These are phyloP conservation scores for Schizopygopsis pylzovi DNA, from an alignment of 2,797 vertebrate genomes.

Conservation along the genomic window DNA sequence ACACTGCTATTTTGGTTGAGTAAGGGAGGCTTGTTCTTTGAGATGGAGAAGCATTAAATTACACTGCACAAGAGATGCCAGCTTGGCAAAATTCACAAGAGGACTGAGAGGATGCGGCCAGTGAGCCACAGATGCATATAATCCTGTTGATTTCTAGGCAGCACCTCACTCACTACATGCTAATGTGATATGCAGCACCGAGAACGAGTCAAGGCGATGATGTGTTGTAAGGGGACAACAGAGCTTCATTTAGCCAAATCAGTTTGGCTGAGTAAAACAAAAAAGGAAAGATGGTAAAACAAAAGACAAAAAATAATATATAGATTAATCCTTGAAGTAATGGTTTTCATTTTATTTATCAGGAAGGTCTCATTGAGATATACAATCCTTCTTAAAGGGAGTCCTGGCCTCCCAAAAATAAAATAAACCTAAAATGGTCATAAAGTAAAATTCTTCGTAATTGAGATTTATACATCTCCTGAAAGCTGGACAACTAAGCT, in stretches of 20 bases:
- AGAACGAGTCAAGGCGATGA: slow-evolving; percentile 16
- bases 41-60: slow-evolving; percentile 53
- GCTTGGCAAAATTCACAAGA: slow-evolving; percentile 49
- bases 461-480: too few relatives aligned
- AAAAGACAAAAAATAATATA: background rate
- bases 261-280: background rate
- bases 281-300: background rate
- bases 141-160: slow-evolving; percentile 47
- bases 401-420: background rate
- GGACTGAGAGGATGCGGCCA: slow-evolving; percentile 36
- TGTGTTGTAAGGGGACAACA: slow-evolving; percentile 8
- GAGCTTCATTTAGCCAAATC: background rate
- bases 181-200: background rate
- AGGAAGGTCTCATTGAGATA: background rate
- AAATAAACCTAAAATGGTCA: background rate
- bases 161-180: slow-evolving; percentile 35
- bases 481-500: too few relatives aligned
- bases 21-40: slow-evolving; percentile 40
- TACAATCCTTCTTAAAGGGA: background rate
- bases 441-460: too few relatives aligned
- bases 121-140: slow-evolving; percentile 39
- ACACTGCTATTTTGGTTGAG: slow-evolving; percentile 48
- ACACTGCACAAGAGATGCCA: slow-evolving; percentile 47
- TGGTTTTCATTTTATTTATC: background rate
- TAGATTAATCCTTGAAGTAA: background rate